Percentiles rank a stretch among this genome's conserved stretches.
Evolutionary conservation across 2,797 vertebrate species (phyloP).

Genomic region (Pyrocephalus nanus): DNA sequence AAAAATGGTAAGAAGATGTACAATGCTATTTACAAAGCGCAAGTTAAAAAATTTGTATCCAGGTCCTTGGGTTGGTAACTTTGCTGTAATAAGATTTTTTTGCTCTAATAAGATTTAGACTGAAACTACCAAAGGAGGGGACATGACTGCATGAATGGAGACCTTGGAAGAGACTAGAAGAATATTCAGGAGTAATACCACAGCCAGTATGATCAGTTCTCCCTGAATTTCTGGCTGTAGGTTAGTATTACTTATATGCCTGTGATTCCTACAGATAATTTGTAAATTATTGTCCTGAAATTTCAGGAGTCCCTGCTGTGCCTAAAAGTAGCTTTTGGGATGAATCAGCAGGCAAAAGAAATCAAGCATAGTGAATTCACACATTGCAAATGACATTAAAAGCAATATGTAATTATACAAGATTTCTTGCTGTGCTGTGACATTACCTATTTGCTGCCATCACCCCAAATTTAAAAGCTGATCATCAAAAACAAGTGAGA

Average conservation of each 20-base stretch:
- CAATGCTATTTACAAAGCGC: not conserved
- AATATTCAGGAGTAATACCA: not conserved
- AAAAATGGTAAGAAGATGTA: not conserved
- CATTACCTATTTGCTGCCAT: not conserved
- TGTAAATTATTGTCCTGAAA: not conserved
- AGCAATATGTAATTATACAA: not conserved
- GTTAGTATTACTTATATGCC: not conserved
- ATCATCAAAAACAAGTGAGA: not conserved
- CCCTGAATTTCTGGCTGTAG: not conserved
- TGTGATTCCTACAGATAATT: not conserved
- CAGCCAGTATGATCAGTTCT: not conserved
- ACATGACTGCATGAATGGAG: not conserved
- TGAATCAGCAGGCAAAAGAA: not conserved
- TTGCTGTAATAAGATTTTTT: not conserved
- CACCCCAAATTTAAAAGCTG: not conserved
- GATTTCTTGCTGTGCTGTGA: not conserved
- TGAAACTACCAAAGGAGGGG: not conserved
- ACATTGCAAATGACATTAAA: not conserved
- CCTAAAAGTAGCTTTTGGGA: not conserved
- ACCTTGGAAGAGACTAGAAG: not conserved
- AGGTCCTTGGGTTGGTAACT: not conserved
- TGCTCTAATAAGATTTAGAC: not conserved
- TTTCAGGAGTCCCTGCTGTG: not conserved
- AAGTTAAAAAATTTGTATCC: not conserved
- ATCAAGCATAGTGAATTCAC: not conserved